These are phyloP conservation scores for Oxytorus armatus DNA, from an alignment of 2,888 invertebrate species.

Conservation along the genomic window DNA sequence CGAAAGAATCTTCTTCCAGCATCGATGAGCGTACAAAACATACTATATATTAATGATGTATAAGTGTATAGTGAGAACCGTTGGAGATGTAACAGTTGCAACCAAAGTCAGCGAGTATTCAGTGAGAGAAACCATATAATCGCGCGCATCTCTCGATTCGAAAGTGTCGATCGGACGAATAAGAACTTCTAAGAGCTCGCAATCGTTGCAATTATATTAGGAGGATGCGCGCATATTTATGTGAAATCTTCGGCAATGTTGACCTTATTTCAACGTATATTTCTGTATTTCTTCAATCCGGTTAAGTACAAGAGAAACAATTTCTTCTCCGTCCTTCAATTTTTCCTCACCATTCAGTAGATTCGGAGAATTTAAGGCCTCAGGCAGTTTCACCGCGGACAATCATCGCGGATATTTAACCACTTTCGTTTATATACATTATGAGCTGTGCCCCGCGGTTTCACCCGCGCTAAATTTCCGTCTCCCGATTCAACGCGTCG, in stretches of 20 bases:
- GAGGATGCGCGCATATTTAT: constrained; percentile 36
- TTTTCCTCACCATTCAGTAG: too few relatives aligned
- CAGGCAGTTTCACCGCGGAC: too few relatives aligned
- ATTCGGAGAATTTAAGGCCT: too few relatives aligned
- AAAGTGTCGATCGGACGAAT: constrained; percentile 53
- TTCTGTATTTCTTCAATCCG: background rate
- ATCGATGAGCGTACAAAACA: constrained; percentile 28
- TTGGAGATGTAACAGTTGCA: constrained; percentile 13
- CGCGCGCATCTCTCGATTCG: constrained; percentile 45
- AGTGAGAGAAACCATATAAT: constrained; percentile 10
- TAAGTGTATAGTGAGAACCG: background rate
- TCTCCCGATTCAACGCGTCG: too few relatives aligned
- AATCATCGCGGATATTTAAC: too few relatives aligned
- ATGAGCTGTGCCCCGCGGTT: too few relatives aligned
- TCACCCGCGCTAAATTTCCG: too few relatives aligned
- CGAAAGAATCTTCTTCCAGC: constrained; percentile 56
- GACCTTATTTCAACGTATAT: constrained; percentile 4
- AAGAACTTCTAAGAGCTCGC: constrained; percentile 7
- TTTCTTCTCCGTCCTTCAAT: background rate
- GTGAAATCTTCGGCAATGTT: constrained; percentile 48
- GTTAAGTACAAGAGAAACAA: background rate
- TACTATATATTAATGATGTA: constrained; percentile 1
- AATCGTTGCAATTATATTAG: constrained; percentile 42
- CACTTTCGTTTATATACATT: too few relatives aligned
- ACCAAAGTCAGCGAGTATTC: constrained; percentile 10